Conservation (phyloP, 2,113 vertebrate species). For the Periophthalmodon schlosseri region DNA sequence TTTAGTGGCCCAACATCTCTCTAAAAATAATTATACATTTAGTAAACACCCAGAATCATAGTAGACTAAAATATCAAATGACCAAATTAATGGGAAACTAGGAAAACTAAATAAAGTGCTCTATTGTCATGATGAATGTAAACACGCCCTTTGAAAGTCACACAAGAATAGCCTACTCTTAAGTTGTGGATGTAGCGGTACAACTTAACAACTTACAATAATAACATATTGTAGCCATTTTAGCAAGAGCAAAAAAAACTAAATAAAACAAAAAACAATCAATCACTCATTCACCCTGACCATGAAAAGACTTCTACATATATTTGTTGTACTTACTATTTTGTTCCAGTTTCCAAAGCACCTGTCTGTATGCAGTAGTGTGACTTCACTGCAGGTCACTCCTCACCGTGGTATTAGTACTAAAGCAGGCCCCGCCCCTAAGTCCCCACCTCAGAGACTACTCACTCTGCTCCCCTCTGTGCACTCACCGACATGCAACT, state of each 20-base stretch:
- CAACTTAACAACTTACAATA: too few species aligned
- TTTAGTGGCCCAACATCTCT: neutral
- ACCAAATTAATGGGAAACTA: neutral
- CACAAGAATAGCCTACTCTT: neutral
- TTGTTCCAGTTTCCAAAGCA: neutral
- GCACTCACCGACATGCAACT: neutral
- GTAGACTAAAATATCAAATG: neutral
- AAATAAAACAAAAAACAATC: neutral
- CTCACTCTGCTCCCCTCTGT: slow-evolving; percentile 4
- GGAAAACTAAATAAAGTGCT: neutral
- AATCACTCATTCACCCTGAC: neutral
- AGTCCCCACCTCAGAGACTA: slow-evolving; percentile 44
- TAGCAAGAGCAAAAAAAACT: neutral
- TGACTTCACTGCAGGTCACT: slow-evolving; percentile 32
- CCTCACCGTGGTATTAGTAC: slow-evolving; percentile 14
- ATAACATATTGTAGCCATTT: neutral
- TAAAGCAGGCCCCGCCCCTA: slow-evolving; percentile 37
- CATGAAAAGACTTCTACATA: neutral
- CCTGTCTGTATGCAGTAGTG: slow-evolving; percentile 16
- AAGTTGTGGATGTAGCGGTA: neutral
- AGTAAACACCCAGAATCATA: neutral
- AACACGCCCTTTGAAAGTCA: neutral
- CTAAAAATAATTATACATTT: neutral
- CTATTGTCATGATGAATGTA: neutral
- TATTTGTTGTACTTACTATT: slow-evolving; percentile 42